These are phyloP conservation scores for Brachyhypopomus gauderio DNA, from an alignment of 2,113 vertebrate genomes.

Conservation along the genomic window DNA sequence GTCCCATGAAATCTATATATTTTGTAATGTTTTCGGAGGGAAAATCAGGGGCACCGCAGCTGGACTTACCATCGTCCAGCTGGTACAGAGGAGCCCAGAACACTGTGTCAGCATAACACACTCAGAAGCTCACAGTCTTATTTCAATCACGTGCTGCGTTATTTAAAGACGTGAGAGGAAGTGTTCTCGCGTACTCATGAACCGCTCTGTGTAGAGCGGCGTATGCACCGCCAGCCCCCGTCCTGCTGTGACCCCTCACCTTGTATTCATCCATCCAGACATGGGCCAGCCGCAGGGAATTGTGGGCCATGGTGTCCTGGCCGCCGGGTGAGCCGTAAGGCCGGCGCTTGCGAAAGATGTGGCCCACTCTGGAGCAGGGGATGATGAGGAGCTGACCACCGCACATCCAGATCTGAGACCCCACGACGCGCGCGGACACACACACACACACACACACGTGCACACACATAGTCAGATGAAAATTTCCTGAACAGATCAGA, in stretches of 20 bases:
- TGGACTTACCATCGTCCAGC: too few species aligned
- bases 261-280: slow-evolving; percentile 99
- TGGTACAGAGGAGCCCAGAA: too few species aligned
- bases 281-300: slow-evolving; percentile 88
- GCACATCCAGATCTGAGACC: slow-evolving; percentile 95
- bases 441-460: not conserved
- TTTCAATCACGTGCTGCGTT: too few species aligned
- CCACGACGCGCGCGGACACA: too few species aligned
- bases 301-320: slow-evolving; percentile 96
- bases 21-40: too few species aligned
- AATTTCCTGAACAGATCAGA: too few species aligned
- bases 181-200: too few species aligned
- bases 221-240: not conserved
- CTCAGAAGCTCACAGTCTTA: too few species aligned
- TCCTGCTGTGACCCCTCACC: slow-evolving; percentile 65
- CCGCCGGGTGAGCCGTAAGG: slow-evolving; percentile 93
- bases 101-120: too few species aligned
- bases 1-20: too few species aligned
- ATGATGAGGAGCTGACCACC: slow-evolving; percentile 91
- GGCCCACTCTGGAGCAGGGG: slow-evolving; percentile 94
- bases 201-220: not conserved
- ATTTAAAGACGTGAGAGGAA: too few species aligned
- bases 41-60: too few species aligned
- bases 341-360: slow-evolving; percentile 95
- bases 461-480: not conserved